Percentiles rank a stretch among this genome's conserved stretches.
Evolutionary conservation across 2,797 vertebrate species (phyloP).

Genomic region (Macroramphosus scolopax): DNA sequence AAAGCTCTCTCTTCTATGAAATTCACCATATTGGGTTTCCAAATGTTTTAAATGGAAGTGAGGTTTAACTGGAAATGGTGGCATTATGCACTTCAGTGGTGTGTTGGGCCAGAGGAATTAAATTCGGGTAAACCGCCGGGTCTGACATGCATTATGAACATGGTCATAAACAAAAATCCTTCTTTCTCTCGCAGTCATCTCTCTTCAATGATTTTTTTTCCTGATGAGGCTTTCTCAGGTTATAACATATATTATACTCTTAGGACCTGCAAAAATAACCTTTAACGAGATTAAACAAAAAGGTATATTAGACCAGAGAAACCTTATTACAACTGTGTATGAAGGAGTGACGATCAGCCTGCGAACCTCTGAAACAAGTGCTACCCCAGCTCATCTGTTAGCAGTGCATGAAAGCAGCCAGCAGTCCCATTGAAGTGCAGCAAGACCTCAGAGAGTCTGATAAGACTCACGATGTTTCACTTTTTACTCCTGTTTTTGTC

Average conservation of each 20-base stretch:
- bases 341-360: constrained; percentile 35
- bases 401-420: constrained; percentile 40
- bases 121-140: constrained; percentile 33
- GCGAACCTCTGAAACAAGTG: constrained; percentile 43
- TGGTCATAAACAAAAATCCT: constrained; percentile 1
- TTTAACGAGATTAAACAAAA: too few relatives aligned
- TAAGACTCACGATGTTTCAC: constrained; percentile 44
- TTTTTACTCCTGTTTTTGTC: constrained; percentile 48
- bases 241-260: too few relatives aligned
- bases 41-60: constrained; percentile 28
- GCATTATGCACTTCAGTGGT: constrained; percentile 21
- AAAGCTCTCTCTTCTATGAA: constrained; percentile 27
- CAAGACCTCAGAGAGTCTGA: constrained; percentile 42
- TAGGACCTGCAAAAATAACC: too few relatives aligned
- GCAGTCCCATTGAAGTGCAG: constrained; percentile 34
- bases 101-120: constrained; percentile 27
- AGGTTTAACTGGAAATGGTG: constrained; percentile 36
- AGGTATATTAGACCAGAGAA: too few relatives aligned
- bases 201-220: constrained; percentile 25
- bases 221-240: constrained; percentile 33
- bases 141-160: constrained; percentile 33
- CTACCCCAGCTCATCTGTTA: constrained; percentile 33
- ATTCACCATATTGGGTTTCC: constrained; percentile 23
- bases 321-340: background rate
- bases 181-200: constrained; percentile 4